phyloP scores from a whole-genome alignment of 2,888 invertebrate genomes.

The Sinohyriopsis cumingii region DNA sequence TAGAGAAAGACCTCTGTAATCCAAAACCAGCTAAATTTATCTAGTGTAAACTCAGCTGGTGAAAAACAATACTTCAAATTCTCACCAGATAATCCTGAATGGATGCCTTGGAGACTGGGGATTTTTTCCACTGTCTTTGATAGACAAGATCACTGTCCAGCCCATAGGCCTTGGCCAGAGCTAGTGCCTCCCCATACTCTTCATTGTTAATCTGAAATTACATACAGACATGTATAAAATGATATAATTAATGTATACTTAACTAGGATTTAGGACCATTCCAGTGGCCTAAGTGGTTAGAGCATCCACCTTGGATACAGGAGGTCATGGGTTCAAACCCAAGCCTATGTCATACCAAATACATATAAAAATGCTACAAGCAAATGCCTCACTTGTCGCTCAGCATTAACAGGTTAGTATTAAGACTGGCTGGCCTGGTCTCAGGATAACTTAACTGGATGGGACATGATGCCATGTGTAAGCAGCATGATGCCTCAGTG shows the following conservation, averaged over 20 bases:
- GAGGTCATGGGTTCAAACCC: background rate
- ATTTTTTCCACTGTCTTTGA: slow-evolving; percentile 85
- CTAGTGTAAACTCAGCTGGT: too few species aligned
- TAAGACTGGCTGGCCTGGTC: too few species aligned
- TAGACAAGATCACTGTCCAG: slow-evolving; percentile 86
- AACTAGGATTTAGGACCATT: background rate
- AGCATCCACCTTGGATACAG: background rate
- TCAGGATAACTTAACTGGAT: too few species aligned
- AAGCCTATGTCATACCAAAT: background rate
- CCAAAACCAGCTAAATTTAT: too few species aligned
- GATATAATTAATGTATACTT: background rate
- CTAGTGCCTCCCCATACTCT: slow-evolving; percentile 83
- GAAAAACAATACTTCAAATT: background rate
- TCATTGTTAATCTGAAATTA: slow-evolving; percentile 78
- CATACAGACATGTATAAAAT: background rate
- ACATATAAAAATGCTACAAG: too few species aligned
- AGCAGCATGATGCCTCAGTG: too few species aligned
- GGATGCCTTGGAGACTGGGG: slow-evolving; percentile 81
- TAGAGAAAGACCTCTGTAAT: too few species aligned
- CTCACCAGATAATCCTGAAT: slow-evolving; percentile 83
- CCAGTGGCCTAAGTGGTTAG: too few species aligned
- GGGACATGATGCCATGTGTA: too few species aligned
- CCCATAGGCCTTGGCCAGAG: slow-evolving; percentile 80
- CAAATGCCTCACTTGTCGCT: too few species aligned
- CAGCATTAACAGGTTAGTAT: too few species aligned